Conservation (phyloP, 2,797 vertebrate genomes). For the Morus bassanus region DNA sequence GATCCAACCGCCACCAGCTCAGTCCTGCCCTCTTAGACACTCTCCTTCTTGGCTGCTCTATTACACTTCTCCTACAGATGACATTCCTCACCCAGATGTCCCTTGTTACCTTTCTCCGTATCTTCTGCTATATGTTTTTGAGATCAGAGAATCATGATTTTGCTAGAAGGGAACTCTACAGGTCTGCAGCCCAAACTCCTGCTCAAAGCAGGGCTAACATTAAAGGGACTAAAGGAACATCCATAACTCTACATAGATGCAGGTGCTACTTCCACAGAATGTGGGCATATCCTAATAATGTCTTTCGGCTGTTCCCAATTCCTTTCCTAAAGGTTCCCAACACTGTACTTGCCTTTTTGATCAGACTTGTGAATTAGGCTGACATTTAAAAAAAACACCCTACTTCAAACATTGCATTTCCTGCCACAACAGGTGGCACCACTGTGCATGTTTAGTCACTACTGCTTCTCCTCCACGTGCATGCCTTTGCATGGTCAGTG, state of each 20-base stretch:
- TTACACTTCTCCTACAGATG: background rate
- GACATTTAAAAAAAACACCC: background rate
- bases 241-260: background rate
- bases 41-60: background rate
- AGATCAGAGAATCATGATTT: background rate
- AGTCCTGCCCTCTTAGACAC: background rate
- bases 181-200: background rate
- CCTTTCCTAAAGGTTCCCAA: background rate
- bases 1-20: background rate
- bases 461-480: background rate
- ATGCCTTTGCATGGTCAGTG: background rate
- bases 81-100: background rate
- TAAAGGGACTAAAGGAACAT: background rate
- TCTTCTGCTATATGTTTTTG: background rate
- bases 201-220: background rate
- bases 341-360: background rate
- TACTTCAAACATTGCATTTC: background rate
- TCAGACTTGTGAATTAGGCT: background rate
- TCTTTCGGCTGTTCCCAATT: background rate
- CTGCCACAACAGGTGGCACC: background rate
- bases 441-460: fast-evolving
- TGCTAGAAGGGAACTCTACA: background rate
- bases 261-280: background rate
- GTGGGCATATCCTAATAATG: background rate
- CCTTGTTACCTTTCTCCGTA: background rate